A percentile compares a stretch with the other conserved stretches of the same genome.
These are phyloP conservation scores for Phocoena sinus DNA, from an alignment of 2,113 vertebrate genomes.

Conservation along the genomic window DNA sequence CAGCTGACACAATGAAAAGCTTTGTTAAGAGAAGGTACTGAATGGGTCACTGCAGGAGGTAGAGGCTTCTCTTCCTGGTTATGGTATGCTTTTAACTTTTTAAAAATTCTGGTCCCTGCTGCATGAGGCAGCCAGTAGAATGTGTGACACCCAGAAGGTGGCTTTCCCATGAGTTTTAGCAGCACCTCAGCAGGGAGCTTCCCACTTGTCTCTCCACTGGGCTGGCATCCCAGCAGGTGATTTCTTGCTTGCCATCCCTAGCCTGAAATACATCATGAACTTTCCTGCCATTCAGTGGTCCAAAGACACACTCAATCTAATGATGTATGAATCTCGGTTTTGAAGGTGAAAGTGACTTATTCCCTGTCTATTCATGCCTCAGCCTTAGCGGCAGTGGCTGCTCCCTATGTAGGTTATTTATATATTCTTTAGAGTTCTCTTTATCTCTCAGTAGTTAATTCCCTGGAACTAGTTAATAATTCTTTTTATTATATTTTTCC, in stretches of 20 bases:
- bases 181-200: neutral
- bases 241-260: neutral
- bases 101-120: neutral
- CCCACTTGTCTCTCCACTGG: neutral
- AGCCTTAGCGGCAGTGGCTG: neutral
- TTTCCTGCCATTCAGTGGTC: neutral
- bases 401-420: neutral
- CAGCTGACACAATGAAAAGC: too few relatives aligned
- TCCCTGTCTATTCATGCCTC: neutral
- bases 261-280: neutral
- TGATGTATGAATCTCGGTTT: neutral
- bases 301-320: neutral
- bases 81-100: neutral
- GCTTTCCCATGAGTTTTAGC: neutral
- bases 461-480: neutral
- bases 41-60: neutral
- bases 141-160: neutral
- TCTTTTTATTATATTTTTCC: neutral
- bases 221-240: neutral
- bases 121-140: neutral
- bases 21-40: neutral
- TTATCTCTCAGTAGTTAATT: neutral
- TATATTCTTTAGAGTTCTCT: neutral
- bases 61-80: neutral
- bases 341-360: neutral